Evolutionary conservation across 2,113 vertebrate genomes (phyloP), one percentile per base, ranked within the genome.

Genomic region (Amia ocellicauda): DNA sequence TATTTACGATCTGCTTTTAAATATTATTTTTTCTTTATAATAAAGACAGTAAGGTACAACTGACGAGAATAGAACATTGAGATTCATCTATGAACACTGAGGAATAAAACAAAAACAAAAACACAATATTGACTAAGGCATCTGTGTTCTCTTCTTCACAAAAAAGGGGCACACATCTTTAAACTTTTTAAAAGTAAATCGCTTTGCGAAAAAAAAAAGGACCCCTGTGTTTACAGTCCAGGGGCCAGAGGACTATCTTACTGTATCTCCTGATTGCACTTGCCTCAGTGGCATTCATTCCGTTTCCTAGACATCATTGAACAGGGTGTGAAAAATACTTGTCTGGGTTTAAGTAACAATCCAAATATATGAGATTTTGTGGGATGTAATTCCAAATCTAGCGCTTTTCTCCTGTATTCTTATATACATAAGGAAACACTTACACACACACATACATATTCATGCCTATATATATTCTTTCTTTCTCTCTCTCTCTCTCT

Each of bases 191-290:
- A 53, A 53, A 19, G 51, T 19, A 53, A 26, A 53, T 24, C 51
- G 51, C 51, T 53, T 53, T 53, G 51, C 51, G 51, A 24, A 53
- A 53, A 53, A 9, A 19, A 16, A 10, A 36, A 36, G 11, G 24
- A 14, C 51, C 62, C 41, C 62, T 22, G 40, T 43, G 20, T 19
- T 64, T 64, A 64, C 62, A 56, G 62, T 64, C 62, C 62, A 56
- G 62, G 53, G 62, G 41, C 45, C 26, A 40, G 27, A 29, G 62
- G 62, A 64, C 62, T 27, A 19, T 36, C 23, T 64, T 22, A 20
- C 10, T 23, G 51, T 56, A 56, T 23, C 53, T 55, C 55, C 51
- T 54, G 55, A 64, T 64, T 64, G 62, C 51, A 64, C 62, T 29
- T 57, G 53, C 62, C 62, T 64, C 62, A 26, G 17, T 53, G 51